Conservation (phyloP, 2,113 vertebrate genomes). For the Bujurquina vittata region DNA sequence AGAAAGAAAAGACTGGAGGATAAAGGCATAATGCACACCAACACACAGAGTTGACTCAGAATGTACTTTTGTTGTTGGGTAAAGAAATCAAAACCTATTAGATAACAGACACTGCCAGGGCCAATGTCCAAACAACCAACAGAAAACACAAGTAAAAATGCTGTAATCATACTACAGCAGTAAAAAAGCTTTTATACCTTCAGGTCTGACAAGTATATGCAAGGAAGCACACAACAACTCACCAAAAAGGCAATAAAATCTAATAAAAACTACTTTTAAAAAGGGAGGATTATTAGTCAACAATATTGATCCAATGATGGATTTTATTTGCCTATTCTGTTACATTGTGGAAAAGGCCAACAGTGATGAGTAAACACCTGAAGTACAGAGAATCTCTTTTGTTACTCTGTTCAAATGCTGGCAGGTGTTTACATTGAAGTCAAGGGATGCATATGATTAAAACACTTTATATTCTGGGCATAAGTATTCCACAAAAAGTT, state of each 20-base stretch:
- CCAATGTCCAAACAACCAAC: background rate
- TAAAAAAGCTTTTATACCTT: background rate
- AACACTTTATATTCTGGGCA: constrained; percentile 42
- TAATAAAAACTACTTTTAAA: background rate
- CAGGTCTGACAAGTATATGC: background rate
- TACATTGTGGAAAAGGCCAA: background rate
- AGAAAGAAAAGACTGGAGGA: background rate
- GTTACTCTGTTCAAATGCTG: constrained; percentile 17
- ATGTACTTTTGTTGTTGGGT: background rate
- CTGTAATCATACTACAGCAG: constrained; percentile 19
- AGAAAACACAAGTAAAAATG: background rate
- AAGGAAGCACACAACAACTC: background rate
- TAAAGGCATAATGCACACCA: background rate
- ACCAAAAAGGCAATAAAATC: background rate
- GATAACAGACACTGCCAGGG: background rate
- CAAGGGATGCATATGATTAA: constrained; percentile 17
- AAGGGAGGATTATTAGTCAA: background rate
- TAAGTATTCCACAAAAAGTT: constrained; percentile 7
- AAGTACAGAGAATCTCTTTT: background rate
- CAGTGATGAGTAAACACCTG: background rate
- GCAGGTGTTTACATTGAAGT: constrained; percentile 23
- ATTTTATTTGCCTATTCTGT: background rate
- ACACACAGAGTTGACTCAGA: background rate
- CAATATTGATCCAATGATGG: background rate
- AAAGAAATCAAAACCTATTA: background rate